Evolutionary conservation across 1,140 invertebrate species (phyloP).

Genomic region (Aphaenogaster ashmeadi): DNA sequence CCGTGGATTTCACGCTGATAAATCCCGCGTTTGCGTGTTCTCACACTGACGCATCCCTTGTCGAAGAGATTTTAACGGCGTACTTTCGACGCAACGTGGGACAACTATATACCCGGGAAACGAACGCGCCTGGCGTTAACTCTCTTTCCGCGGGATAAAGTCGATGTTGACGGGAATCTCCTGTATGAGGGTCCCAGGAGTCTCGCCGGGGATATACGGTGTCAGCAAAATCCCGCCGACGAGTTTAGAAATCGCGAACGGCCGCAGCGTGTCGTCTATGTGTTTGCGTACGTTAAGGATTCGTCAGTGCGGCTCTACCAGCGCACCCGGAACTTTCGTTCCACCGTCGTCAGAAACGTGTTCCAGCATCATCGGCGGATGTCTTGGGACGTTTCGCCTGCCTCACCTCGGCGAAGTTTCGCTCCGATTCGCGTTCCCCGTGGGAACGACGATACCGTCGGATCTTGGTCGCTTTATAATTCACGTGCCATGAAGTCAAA

Average conservation of each 20-base stretch:
- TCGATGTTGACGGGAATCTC: conserved; percentile 13
- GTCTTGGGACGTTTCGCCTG: conserved; percentile 17
- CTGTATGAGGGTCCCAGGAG: neutral
- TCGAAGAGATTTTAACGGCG: neutral
- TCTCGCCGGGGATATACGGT: neutral
- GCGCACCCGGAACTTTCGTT: conserved; percentile 35
- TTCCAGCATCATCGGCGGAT: neutral
- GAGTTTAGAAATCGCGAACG: conserved; percentile 51
- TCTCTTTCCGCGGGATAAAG: neutral
- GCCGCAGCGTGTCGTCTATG: neutral
- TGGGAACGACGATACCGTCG: conserved; percentile 20
- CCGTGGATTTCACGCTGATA: neutral
- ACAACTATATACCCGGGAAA: neutral
- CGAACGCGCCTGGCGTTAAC: neutral
- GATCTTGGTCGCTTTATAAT: conserved; percentile 58
- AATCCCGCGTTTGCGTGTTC: neutral
- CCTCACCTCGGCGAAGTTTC: conserved; percentile 48
- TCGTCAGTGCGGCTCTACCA: conserved; percentile 29
- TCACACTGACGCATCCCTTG: neutral
- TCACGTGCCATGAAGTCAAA: conserved; percentile 51
- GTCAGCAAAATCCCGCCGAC: conserved; percentile 15
- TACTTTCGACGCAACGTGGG: neutral
- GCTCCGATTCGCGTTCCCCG: conserved; percentile 2
- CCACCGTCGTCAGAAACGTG: conserved; percentile 4
- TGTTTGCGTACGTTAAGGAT: conserved; percentile 21